These are phyloP conservation scores for Porites australiensis DNA, from an alignment of 64 coral and sea anemone genomes.

Conservation along the genomic window DNA sequence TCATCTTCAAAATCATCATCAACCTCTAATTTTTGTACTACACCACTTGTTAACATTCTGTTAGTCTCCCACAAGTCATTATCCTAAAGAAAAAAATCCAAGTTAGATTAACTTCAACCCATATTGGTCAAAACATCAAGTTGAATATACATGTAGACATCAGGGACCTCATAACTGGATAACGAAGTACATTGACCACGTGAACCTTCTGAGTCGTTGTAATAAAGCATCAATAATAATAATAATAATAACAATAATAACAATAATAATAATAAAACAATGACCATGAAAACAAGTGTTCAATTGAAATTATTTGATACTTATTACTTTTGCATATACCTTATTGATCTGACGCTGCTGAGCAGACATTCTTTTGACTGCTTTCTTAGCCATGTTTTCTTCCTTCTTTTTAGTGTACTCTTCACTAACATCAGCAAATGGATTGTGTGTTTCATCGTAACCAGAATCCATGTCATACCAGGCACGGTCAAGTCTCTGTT, in stretches of 20 bases:
- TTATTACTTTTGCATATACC: neutral
- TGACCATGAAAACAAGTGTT: neutral
- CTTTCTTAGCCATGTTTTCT: constrained; percentile 89
- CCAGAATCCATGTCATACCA: constrained; percentile 99
- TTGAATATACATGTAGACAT: too few relatives aligned
- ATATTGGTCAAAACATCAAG: too few relatives aligned
- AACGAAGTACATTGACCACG: too few relatives aligned
- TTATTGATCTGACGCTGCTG: constrained; percentile 98
- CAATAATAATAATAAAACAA: neutral
- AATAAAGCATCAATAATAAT: too few relatives aligned
- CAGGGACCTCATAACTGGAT: too few relatives aligned
- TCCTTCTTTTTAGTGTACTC: constrained; percentile 98
- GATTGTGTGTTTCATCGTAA: constrained; percentile 97
- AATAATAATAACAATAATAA: too few relatives aligned
- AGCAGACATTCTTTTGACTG: constrained; percentile 94
- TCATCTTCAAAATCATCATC: constrained; percentile 99
- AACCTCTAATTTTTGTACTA: constrained; percentile 96
- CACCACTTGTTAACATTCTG: constrained; percentile 99
- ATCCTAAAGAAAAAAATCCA: constrained; percentile 58
- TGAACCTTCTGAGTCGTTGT: too few relatives aligned
- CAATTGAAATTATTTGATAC: neutral
- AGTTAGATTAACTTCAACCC: too few relatives aligned
- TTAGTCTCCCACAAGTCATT: constrained; percentile 99
- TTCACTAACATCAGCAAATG: constrained; percentile 97
- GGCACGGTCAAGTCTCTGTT: constrained; percentile 89